These are phyloP conservation scores for Microcebus jonahi DNA, from an alignment of 2,113 vertebrate species.

Conservation along the genomic window DNA sequence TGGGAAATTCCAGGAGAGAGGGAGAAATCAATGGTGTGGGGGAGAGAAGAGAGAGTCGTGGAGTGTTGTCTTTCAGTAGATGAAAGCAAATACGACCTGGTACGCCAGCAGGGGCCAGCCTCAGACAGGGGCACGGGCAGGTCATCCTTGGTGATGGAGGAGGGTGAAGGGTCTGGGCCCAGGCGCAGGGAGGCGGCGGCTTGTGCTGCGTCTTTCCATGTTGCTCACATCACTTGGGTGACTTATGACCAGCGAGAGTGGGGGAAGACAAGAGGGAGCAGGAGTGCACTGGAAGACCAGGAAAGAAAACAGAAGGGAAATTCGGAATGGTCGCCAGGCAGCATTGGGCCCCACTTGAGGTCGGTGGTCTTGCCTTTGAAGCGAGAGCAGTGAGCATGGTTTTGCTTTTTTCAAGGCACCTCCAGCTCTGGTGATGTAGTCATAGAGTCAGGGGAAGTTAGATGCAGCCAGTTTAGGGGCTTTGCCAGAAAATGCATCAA, in stretches of 20 bases:
- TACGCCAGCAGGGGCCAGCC: not conserved
- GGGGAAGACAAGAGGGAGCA: not conserved
- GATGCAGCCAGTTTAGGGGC: not conserved
- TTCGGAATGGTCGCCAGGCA: not conserved
- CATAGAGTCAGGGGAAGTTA: not conserved
- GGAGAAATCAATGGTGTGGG: not conserved
- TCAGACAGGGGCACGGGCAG: not conserved
- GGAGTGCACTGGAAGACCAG: not conserved
- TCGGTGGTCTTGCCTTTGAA: not conserved
- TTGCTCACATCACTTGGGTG: not conserved
- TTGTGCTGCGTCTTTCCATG: not conserved
- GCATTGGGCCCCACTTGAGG: not conserved
- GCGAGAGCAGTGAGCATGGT: not conserved
- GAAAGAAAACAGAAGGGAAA: not conserved
- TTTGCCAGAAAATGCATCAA: not conserved
- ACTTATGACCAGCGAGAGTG: not conserved
- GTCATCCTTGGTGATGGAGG: not conserved
- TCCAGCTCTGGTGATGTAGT: not conserved
- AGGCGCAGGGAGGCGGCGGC: not conserved
- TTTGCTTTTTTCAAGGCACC: not conserved
- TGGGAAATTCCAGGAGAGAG: not conserved
- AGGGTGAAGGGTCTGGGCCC: not conserved
- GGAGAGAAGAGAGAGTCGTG: not conserved
- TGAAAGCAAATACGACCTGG: not conserved
- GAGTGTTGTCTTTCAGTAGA: not conserved